Conservation (phyloP, 2,797 vertebrate genomes). For the Poeciliopsis gracilis region DNA sequence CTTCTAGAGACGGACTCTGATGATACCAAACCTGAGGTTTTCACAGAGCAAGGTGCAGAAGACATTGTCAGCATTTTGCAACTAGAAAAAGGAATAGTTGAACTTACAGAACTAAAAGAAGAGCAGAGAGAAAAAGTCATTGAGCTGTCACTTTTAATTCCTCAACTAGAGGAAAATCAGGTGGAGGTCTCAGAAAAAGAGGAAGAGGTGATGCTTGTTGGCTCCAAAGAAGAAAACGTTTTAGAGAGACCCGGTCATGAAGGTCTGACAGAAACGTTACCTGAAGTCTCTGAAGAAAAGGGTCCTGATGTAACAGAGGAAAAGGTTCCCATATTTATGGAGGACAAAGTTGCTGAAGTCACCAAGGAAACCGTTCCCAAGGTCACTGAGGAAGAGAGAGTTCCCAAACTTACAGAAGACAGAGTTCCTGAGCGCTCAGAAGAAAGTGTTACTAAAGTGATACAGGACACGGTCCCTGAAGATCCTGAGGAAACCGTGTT, state of each 20-base stretch:
- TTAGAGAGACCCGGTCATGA: neutral
- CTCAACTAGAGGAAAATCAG: constrained; percentile 23
- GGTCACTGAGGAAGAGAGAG: neutral
- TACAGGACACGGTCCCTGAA: neutral
- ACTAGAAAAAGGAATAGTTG: constrained; percentile 19
- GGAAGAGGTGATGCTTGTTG: constrained; percentile 7
- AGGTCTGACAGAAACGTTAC: neutral
- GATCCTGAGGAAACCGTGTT: neutral
- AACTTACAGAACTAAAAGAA: constrained; percentile 11
- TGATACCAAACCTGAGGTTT: neutral
- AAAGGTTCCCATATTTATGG: neutral
- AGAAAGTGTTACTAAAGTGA: neutral
- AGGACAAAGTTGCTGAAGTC: neutral
- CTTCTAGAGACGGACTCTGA: constrained; percentile 25
- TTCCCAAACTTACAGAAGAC: neutral
- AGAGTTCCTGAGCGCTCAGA: neutral
- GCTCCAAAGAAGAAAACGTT: neutral
- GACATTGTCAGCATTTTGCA: neutral
- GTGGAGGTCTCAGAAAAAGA: constrained; percentile 2
- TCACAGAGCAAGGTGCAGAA: constrained; percentile 11
- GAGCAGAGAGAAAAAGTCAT: constrained; percentile 10
- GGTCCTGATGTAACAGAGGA: neutral
- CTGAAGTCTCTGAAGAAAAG: neutral
- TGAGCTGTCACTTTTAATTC: constrained; percentile 4
- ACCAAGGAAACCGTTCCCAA: neutral